Percentiles rank a stretch among this genome's conserved stretches.
These are phyloP conservation scores for Apeira syringaria DNA, from an alignment of 2,888 invertebrate species.

Conservation along the genomic window DNA sequence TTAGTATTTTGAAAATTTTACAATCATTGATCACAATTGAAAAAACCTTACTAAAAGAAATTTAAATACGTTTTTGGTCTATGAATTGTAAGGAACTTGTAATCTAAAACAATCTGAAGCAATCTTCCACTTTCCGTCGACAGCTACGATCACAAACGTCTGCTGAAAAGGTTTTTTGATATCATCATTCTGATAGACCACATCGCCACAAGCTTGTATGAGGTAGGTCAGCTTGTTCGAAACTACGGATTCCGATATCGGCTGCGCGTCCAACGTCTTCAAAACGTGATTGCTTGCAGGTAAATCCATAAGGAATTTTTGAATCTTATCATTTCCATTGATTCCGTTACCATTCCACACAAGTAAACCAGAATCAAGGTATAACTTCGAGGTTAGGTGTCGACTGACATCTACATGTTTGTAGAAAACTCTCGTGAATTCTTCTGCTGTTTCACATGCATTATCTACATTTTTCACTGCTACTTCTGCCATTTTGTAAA, in stretches of 20 bases:
- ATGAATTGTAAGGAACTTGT: constrained; percentile 82
- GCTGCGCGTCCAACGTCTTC: constrained; percentile 93
- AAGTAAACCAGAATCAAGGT: constrained; percentile 92
- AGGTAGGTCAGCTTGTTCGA: constrained; percentile 91
- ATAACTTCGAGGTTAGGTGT: constrained; percentile 91
- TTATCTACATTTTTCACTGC: constrained; percentile 88
- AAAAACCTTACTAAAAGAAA: too few relatives aligned
- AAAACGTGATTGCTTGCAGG: constrained; percentile 91
- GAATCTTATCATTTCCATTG: constrained; percentile 91
- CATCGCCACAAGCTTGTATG: constrained; percentile 92
- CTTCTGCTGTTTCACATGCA: constrained; percentile 93
- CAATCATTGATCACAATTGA: too few relatives aligned
- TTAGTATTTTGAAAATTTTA: too few relatives aligned
- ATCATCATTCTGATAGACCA: constrained; percentile 86
- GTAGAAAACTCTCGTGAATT: constrained; percentile 95
- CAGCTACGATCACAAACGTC: constrained; percentile 93
- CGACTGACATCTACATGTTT: constrained; percentile 94
- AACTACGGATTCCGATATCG: constrained; percentile 90
- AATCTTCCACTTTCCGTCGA: constrained; percentile 96
- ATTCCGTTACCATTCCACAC: constrained; percentile 97
- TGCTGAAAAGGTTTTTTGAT: constrained; percentile 90
- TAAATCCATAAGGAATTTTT: constrained; percentile 92
- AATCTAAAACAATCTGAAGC: constrained; percentile 94
- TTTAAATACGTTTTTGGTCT: constrained; percentile 5
- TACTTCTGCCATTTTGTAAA: constrained; percentile 79